Evolutionary conservation across 2,797 vertebrate genomes (phyloP).

Genomic region (Setipinna tenuifilis): DNA sequence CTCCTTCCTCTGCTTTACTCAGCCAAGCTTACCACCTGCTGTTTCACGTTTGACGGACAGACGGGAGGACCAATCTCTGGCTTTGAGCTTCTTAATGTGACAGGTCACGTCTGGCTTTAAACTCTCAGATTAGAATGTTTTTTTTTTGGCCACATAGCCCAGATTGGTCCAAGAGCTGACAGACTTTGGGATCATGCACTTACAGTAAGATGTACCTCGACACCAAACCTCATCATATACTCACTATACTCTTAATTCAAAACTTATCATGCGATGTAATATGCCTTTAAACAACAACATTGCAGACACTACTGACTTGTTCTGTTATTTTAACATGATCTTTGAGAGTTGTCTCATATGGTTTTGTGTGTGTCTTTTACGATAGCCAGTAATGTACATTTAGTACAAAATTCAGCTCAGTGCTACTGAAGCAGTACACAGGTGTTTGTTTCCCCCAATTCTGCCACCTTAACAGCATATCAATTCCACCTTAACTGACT

Average conservation of each 20-base stretch:
- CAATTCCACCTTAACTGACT: no score
- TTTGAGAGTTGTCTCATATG: background rate
- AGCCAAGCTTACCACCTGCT: slow-evolving; percentile 9
- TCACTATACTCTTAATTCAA: background rate
- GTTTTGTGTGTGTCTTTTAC: background rate
- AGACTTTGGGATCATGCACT: background rate
- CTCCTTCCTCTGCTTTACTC: background rate
- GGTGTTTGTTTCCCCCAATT: no score
- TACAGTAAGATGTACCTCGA: background rate
- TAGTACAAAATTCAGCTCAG: no score
- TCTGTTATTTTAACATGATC: background rate
- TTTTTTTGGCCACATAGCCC: background rate
- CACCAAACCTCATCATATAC: no score
- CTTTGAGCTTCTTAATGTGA: background rate
- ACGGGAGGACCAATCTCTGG: slow-evolving; percentile 7
- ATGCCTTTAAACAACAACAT: background rate
- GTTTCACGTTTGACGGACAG: slow-evolving; percentile 9
- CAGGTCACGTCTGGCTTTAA: background rate
- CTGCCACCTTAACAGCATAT: no score
- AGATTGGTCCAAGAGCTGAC: background rate
- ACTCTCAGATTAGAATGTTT: background rate
- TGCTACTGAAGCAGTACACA: no score
- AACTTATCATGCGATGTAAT: background rate
- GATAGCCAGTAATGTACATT: background rate
- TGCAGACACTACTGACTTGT: background rate